Percentiles rank a stretch among this genome's conserved stretches.
Conservation (phyloP, 2,888 invertebrate genomes). For the Rhagonycha lutea region DNA sequence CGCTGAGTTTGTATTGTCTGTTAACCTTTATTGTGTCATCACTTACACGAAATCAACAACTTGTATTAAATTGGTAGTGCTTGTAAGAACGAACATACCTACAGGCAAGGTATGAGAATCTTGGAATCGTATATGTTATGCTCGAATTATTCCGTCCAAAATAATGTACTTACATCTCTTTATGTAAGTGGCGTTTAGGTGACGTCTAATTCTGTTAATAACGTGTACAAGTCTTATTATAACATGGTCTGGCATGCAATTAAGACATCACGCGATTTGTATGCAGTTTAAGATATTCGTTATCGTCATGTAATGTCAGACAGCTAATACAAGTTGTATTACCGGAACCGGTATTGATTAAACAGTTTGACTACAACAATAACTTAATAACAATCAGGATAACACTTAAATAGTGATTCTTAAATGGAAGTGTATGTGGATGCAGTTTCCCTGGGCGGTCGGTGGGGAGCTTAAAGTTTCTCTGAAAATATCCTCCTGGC, state of each 20-base stretch:
- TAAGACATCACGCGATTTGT: slow-evolving; percentile 39
- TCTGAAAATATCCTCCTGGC: neutral
- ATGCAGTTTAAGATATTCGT: slow-evolving; percentile 26
- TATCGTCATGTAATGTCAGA: slow-evolving; percentile 17
- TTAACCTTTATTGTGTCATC: slow-evolving; percentile 19
- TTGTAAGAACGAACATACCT: neutral
- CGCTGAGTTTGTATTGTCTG: slow-evolving; percentile 18
- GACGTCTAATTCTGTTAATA: slow-evolving; percentile 32
- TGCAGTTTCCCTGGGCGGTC: no score
- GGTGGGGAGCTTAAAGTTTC: no score
- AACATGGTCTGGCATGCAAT: slow-evolving; percentile 34
- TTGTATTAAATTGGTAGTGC: neutral
- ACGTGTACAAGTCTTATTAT: slow-evolving; percentile 34
- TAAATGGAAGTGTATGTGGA: neutral
- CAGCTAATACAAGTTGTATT: neutral
- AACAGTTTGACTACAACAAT: neutral
- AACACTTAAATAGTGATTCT: neutral
- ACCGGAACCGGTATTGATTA: neutral
- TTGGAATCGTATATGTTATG: neutral
- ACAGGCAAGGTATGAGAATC: neutral
- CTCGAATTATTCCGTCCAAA: slow-evolving; percentile 1
- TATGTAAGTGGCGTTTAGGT: slow-evolving; percentile 24
- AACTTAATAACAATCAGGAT: neutral
- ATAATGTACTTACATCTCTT: slow-evolving; percentile 18
- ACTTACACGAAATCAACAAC: neutral